Conservation (phyloP, 2,113 vertebrate genomes). For the Myotis lucifugus region DNA sequence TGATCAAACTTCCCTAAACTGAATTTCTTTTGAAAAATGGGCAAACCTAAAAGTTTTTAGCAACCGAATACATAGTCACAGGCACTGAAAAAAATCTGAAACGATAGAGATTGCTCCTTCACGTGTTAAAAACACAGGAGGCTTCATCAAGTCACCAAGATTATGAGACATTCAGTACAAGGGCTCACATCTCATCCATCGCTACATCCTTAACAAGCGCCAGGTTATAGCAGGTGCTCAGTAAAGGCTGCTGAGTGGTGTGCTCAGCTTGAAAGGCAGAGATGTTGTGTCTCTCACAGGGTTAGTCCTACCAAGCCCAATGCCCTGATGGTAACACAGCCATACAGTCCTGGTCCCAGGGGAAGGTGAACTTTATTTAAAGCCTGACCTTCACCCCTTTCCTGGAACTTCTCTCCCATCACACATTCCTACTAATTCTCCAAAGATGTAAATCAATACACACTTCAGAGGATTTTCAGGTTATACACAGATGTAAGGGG, state of each 20-base stretch:
- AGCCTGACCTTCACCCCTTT: neutral
- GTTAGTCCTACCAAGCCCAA: neutral
- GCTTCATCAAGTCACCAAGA: neutral
- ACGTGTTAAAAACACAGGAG: neutral
- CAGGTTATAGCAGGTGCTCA: neutral
- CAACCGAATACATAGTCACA: neutral
- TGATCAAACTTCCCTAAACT: conserved; percentile 21
- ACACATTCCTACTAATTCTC: neutral
- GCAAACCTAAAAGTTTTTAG: neutral
- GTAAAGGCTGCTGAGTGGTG: neutral
- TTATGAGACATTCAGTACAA: neutral
- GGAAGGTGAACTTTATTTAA: neutral
- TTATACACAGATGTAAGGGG: neutral
- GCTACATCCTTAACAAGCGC: neutral
- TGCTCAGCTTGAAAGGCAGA: neutral
- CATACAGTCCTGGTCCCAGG: neutral
- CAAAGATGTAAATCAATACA: neutral
- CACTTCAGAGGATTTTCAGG: neutral
- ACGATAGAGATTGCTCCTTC: fast-evolving
- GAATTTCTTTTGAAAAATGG: conserved; percentile 32
- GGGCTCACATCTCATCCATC: neutral
- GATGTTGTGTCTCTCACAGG: neutral
- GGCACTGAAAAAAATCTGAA: neutral
- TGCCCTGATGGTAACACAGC: neutral
- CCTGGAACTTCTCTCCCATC: neutral